Evolutionary conservation across 2,888 invertebrate species (phyloP), one percentile per base, ranked within the genome.

Genomic region (Trachelus troglodyta): DNA sequence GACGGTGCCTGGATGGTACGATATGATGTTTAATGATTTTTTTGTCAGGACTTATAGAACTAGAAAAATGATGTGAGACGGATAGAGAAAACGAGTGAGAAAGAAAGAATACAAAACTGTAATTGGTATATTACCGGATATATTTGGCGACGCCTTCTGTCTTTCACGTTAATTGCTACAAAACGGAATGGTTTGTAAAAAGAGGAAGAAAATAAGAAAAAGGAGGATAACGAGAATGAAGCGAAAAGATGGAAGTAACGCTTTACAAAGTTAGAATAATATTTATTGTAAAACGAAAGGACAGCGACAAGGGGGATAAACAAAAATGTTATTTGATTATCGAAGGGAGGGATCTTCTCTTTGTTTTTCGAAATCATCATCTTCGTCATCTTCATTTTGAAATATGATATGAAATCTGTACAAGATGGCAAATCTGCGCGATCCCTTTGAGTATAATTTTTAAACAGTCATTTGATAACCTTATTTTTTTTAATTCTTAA

Each of bases 151-250:
- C 81, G 83, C 23, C 81, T 83, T 80, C 82, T 81, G 82, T 86
- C 83, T 87, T 87, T 88, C 84, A 84, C 80, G 81, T 81, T 85
- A 84, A 79, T 84, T 82, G 84, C 80, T 80, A 83, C 83, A 23
- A 23, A 56, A 23, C 56, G 2, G 23, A 23, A 23, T 56, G 23
- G 23, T 15, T 56, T 23, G 40, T 23, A 40, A 23, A 9, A 40
- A 40, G 9, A 40, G 6, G 23, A 9, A 23, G 56, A 56, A 56
- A 56, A 23, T 56, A 2, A 9, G 23, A 23, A 56, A 9, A 23
- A 56, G 23, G 9, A 56, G 56, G 23, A 9, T 56, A 23, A 23
- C 9, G 56, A 56, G 56, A 23, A 56, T 23, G 79, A 85, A 76
- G 56, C 80, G 77, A 82, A 83, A 81, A 80, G 82, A 84, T 82